Evolutionary conservation across 2,888 invertebrate genomes (phyloP).

Genomic region (Athripsodes cinereus): DNA sequence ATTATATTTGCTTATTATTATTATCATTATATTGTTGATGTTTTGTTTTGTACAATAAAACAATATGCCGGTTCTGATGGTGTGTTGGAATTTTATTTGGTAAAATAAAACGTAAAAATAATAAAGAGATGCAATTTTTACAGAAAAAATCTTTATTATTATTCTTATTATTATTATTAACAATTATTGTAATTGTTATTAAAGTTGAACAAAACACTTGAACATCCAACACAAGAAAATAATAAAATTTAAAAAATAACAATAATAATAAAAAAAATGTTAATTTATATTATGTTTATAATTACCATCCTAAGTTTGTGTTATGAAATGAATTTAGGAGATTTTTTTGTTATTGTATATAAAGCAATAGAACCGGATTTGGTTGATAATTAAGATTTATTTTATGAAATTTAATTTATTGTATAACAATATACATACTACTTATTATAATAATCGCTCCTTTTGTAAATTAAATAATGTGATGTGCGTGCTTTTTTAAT

Average conservation of each 20-base stretch:
- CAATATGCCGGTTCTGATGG: conserved; percentile 4
- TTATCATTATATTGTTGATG: neutral
- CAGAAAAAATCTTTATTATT: neutral
- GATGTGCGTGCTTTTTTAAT: neutral
- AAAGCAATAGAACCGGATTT: conserved; percentile 47
- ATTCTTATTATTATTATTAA: no score
- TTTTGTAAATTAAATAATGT: neutral
- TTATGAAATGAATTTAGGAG: conserved; percentile 17
- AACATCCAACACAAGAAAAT: conserved; percentile 13
- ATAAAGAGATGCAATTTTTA: neutral
- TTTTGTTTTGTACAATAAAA: neutral
- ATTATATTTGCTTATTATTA: neutral
- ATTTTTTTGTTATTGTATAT: conserved; percentile 27
- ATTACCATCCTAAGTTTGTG: conserved; percentile 27
- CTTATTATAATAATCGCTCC: conserved; percentile 1
- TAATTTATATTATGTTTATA: conserved; percentile 25
- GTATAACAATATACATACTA: neutral
- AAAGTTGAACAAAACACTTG: conserved; percentile 2
- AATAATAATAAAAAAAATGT: conserved; percentile 9
- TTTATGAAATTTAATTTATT: neutral
- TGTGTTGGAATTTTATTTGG: neutral
- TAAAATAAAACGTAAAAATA: neutral
- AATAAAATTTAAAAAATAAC: neutral
- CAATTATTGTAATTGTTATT: no score
- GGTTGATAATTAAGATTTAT: conserved; percentile 1